A percentile compares a stretch with the other conserved stretches of the same genome.
Conservation (phyloP, 2,888 invertebrate genomes). For the Panzeria rudis region DNA sequence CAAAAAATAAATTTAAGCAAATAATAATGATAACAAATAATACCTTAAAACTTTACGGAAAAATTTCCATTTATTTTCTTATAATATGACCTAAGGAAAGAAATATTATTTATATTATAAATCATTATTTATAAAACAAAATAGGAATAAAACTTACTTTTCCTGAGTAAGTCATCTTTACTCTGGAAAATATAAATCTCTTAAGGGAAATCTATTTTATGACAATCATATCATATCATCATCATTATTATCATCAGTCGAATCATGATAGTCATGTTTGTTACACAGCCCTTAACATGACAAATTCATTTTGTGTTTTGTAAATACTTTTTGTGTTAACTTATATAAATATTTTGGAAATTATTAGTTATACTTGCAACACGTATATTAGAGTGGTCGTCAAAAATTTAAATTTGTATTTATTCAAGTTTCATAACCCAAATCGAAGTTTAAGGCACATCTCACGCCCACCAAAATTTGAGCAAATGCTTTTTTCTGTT, state of each 20-base stretch:
- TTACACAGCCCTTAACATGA: conserved; percentile 47
- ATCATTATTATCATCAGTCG: conserved; percentile 21
- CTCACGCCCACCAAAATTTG: too few relatives aligned
- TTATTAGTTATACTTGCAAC: too few relatives aligned
- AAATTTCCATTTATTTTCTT: neutral
- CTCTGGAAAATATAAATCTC: conserved; percentile 50
- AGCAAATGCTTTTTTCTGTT: too few relatives aligned
- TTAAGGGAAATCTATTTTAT: conserved; percentile 74
- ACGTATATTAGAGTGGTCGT: too few relatives aligned
- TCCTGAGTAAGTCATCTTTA: conserved; percentile 38
- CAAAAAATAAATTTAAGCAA: too few relatives aligned
- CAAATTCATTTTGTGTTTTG: conserved; percentile 46
- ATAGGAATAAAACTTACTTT: conserved; percentile 29
- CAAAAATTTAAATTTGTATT: too few relatives aligned
- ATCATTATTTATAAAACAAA: neutral
- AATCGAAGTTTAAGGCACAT: too few relatives aligned
- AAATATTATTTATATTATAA: conserved; percentile 47
- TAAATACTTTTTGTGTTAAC: conserved; percentile 12
- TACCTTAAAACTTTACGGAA: conserved; percentile 11
- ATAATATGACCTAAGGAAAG: conserved; percentile 1
- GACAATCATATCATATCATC: conserved; percentile 55
- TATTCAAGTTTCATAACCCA: too few relatives aligned
- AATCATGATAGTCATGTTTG: conserved; percentile 23
- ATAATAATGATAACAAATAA: neutral
- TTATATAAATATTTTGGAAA: neutral